Base-by-base conservation (phyloP, 2,797 vertebrate species). In the Lutjanus argentimaculatus region DNA sequence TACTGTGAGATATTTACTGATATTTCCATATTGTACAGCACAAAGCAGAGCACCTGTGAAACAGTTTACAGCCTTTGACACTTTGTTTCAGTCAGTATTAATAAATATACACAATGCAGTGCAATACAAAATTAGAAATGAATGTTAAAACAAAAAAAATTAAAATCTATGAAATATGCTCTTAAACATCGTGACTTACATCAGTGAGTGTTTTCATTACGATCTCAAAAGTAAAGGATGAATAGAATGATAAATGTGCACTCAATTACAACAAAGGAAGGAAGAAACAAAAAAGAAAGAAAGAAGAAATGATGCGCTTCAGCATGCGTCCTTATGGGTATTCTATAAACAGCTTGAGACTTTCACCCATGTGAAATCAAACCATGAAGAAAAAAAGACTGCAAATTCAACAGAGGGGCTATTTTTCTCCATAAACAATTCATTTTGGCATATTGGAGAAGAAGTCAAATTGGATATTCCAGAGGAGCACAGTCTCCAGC, bases 391-490 rank as follows among this genome's bases (percentile, higher is more conserved):
- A 71, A 40, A 82, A 73, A 77, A 77, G 48, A 82, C 68, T 57
- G 58, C 43, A 36, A 80, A 86, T 84, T 71, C 81, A 85, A 92
- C 82, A 84, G 40, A 89, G 77, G 88, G 93, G 89, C 92, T 94
- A 95, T 95, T 95, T 95, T 94, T 94, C 93, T 91, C 91, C 85
- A 94, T 95, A 94, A 95, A 94, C 89, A 89, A 94, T 95, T 94
- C 84, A 92, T 92, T 94, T 93, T 88, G 89, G 85, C 90, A 83
- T 83, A 89, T 86, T 90, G 87, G 85, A 89, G 85, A 92, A 92
- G 78, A 91, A 92, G 91, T 93, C 92, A 92, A 94, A 95, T 94
- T 95, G 94, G 87, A 93, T 93, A 92, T 95, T 95, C 88, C 85
- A 90, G 85, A 90, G 88, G 82, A 95, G 90, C 80, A 87, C 77